Evolutionary conservation across 2,888 invertebrate genomes (phyloP), one percentile per base, ranked within the genome.

Genomic region (Drosophila incognita): DNA sequence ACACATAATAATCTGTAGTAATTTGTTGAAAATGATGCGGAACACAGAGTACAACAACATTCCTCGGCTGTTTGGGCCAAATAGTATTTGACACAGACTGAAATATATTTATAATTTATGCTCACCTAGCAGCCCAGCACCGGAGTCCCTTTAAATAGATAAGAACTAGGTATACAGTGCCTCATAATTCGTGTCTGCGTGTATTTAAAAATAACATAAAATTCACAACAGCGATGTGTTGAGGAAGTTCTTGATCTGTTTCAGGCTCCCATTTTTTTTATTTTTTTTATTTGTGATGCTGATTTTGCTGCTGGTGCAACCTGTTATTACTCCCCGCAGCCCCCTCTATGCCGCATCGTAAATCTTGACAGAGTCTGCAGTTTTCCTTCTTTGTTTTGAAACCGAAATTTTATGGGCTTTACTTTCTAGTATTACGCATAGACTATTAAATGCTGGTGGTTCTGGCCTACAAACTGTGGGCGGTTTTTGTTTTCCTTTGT

Each of bases 51-150:
- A 76, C 77, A 74, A 83, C 83, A 74, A 67, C 85, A 83, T 90
- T 90, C 83, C 80, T 79, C 62, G 64, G 66, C 81, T 82, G 82
- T 76, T 88, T 74, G 68, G 72, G 74, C 82, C 72, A 79, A 24
- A 72, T 63, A 81, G 74, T 81, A 71, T 85, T 74, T 87, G 89
- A 90, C 88, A 90, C 65, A 83, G 74, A 84, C 82, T 80, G 69
- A 77, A 86, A 88, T 89, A 82, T 87, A 76, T 86, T 76, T 85
- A 84, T 84, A 87, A 87, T 85, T 87, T 87, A 87, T 87, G 85
- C 76, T 63, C 69, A 86, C 88, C 81, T 86, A 76, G 68, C 54
- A 60, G 74, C 73, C 61, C 69, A 66, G 62, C 49, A 68, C 29
- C 46, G 62, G 42, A 48, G 60, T 76, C 87, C 80, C 80, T 84